Evolutionary conservation across 2,113 vertebrate species (phyloP).

Genomic region (Istiophorus platypterus): DNA sequence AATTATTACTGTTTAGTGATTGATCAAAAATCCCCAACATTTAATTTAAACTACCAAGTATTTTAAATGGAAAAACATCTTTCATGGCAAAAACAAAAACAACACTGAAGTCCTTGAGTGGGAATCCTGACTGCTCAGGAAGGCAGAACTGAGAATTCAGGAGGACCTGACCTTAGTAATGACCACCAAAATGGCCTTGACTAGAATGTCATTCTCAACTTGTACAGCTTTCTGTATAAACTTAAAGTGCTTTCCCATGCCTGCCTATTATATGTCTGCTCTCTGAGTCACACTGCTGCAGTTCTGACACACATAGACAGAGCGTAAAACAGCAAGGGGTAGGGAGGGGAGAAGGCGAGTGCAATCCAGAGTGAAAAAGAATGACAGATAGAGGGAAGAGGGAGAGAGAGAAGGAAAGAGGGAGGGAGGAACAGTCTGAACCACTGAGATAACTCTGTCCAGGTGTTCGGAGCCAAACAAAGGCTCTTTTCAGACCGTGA

Average conservation of each 20-base stretch:
- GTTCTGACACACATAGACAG: slow-evolving; percentile 12
- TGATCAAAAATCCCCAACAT: neutral
- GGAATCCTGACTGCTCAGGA: neutral
- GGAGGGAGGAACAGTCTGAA: slow-evolving; percentile 49
- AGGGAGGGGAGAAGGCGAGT: neutral
- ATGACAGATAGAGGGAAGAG: slow-evolving; percentile 24
- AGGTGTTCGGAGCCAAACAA: slow-evolving; percentile 93
- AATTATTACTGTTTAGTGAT: neutral
- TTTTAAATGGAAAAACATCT: neutral
- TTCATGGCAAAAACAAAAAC: no score
- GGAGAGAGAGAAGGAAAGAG: slow-evolving; percentile 5
- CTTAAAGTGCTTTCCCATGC: slow-evolving; percentile 7
- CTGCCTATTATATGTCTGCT: neutral
- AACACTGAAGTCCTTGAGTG: no score
- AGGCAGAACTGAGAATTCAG: no score
- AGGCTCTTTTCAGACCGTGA: slow-evolving; percentile 90
- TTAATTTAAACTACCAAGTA: neutral
- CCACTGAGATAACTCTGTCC: slow-evolving; percentile 85
- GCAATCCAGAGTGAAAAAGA: slow-evolving; percentile 40
- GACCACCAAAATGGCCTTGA: neutral
- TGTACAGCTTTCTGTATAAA: neutral
- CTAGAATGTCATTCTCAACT: neutral
- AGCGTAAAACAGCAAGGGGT: neutral
- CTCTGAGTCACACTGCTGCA: slow-evolving; percentile 8
- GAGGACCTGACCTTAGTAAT: neutral